These are phyloP conservation scores for Semaprochilodus insignis DNA, from an alignment of 2,797 vertebrate genomes.

Conservation along the genomic window DNA sequence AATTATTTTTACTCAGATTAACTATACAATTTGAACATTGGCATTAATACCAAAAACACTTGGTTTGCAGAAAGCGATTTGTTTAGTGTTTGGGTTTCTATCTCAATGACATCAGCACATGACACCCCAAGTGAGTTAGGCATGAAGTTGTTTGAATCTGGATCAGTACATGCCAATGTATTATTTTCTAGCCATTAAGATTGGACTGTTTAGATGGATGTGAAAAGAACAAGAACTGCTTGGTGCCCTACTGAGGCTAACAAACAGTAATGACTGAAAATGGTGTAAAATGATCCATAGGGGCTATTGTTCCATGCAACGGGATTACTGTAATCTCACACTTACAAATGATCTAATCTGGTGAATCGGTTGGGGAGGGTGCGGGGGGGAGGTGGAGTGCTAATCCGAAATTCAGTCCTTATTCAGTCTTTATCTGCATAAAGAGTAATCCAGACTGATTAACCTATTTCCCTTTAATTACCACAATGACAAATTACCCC, in stretches of 20 bases:
- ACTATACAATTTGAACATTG: too few species aligned
- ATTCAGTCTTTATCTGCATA: constrained; percentile 70
- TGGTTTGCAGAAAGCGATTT: not conserved
- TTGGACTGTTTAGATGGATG: not conserved
- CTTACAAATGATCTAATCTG: constrained; percentile 76
- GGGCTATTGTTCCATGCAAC: constrained; percentile 64
- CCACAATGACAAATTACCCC: constrained; percentile 70
- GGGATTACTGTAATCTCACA: constrained; percentile 67
- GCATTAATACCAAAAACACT: too few species aligned
- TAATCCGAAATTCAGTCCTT: constrained; percentile 70
- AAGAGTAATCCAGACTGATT: constrained; percentile 77
- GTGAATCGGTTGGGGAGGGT: constrained; percentile 72
- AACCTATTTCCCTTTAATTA: constrained; percentile 71
- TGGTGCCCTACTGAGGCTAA: not conserved
- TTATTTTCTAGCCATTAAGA: not conserved
- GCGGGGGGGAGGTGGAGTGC: constrained; percentile 58
- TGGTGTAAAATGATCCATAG: constrained; percentile 51
- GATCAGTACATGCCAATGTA: not conserved
- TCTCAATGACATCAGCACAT: not conserved
- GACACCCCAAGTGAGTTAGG: not conserved
- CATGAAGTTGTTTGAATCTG: not conserved
- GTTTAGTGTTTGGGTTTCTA: not conserved
- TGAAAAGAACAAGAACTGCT: not conserved
- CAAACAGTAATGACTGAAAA: constrained; percentile 3
- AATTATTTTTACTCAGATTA: too few species aligned